Evolutionary conservation across 1,140 invertebrate species (phyloP).

Genomic region (Cydia fagiglandana): DNA sequence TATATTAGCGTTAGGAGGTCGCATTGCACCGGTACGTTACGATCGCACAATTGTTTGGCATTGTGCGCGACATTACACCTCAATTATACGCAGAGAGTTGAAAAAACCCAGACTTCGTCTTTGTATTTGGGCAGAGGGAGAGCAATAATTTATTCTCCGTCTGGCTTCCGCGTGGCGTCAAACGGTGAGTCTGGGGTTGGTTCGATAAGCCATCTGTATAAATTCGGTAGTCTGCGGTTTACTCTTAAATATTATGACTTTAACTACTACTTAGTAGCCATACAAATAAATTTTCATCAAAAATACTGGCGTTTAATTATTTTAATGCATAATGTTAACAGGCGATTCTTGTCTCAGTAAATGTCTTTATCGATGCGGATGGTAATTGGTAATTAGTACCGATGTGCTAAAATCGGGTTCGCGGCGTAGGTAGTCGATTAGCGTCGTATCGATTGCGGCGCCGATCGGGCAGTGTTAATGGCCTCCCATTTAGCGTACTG

Average conservation of each 20-base stretch:
- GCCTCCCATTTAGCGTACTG: slow-evolving; percentile 53
- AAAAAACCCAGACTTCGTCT: slow-evolving; percentile 43
- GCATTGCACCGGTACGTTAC: slow-evolving; percentile 42
- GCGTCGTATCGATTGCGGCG: slow-evolving; percentile 58
- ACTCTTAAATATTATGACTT: background rate
- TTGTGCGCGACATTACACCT: slow-evolving; percentile 57
- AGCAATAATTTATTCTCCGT: slow-evolving; percentile 52
- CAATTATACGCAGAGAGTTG: slow-evolving; percentile 51
- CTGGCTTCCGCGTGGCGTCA: slow-evolving; percentile 52
- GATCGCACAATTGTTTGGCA: slow-evolving; percentile 45
- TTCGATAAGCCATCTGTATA: slow-evolving; percentile 42
- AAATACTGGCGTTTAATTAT: background rate
- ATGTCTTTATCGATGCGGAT: slow-evolving; percentile 43
- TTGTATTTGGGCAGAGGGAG: slow-evolving; percentile 49
- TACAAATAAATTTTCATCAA: background rate
- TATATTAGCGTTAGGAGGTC: slow-evolving; percentile 40
- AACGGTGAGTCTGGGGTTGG: slow-evolving; percentile 37
- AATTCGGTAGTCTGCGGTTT: slow-evolving; percentile 35
- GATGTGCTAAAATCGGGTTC: slow-evolving; percentile 63
- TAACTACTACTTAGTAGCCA: background rate
- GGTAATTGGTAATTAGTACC: slow-evolving; percentile 65
- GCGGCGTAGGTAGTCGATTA: slow-evolving; percentile 55
- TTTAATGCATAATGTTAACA: background rate
- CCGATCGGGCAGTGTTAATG: slow-evolving; percentile 58
- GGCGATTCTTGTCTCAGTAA: background rate